Conservation (phyloP, 2,797 vertebrate genomes). For the Onychomys leucogaster region DNA sequence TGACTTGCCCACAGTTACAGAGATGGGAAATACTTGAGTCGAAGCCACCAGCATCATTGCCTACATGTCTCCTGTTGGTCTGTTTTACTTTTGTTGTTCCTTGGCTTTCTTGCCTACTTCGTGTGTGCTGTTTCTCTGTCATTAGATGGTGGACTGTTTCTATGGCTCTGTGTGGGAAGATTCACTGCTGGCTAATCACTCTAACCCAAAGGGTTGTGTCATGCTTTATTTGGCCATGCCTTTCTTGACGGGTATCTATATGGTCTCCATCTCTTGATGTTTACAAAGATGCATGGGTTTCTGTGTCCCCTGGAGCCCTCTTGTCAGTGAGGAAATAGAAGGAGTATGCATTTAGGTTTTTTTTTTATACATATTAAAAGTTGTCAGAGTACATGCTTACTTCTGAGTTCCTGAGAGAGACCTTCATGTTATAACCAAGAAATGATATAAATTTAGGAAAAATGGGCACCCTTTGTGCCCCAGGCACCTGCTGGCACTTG, state of each 20-base stretch:
- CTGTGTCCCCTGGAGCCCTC: not conserved
- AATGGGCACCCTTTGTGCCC: not conserved
- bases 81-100: not conserved
- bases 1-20: not conserved
- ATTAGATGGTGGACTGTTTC: not conserved
- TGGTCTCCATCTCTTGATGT: not conserved
- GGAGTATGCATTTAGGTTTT: not conserved
- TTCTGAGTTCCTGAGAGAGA: constrained; percentile 49
- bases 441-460: constrained; percentile 45
- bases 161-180: accelerated
- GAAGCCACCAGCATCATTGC: not conserved
- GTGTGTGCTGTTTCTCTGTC: not conserved
- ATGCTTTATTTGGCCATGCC: not conserved
- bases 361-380: not conserved
- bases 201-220: not conserved
- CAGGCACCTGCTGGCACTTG: not conserved
- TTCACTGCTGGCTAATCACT: not conserved
- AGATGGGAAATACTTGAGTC: not conserved
- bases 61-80: not conserved
- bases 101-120: not conserved
- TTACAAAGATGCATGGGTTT: not conserved
- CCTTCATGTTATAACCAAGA: not conserved
- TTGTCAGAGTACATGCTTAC: not conserved
- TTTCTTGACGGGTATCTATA: not conserved
- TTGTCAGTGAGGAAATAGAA: not conserved